phyloP scores from a whole-genome alignment of 1,140 invertebrate species.

The Lepidurus apus region DNA sequence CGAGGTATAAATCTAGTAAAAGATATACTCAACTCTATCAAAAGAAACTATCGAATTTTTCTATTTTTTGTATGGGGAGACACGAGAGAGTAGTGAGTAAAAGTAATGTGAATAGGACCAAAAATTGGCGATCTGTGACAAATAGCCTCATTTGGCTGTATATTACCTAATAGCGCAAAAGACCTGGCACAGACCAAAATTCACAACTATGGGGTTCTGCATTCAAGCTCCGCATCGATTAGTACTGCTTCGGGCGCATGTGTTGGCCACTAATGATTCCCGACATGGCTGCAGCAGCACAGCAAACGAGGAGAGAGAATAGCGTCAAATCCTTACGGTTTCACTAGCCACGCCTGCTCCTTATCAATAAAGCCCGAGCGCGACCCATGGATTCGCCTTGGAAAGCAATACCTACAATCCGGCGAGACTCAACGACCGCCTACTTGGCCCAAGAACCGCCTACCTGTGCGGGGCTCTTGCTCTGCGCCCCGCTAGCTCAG shows the following conservation, averaged over 20 bases:
- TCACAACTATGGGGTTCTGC: neutral
- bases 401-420: neutral
- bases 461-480: neutral
- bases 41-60: neutral
- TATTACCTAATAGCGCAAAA: neutral
- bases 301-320: constrained; percentile 14
- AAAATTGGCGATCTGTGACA: constrained; percentile 3
- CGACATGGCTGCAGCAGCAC: neutral
- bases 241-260: constrained; percentile 12
- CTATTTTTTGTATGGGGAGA: no score
- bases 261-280: constrained; percentile 15
- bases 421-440: neutral
- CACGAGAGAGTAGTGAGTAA: neutral
- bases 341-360: neutral
- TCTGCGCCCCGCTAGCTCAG: neutral
- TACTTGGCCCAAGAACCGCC: neutral
- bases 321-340: neutral
- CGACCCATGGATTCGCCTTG: constrained; percentile 9
- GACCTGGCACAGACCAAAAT: neutral
- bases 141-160: neutral
- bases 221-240: constrained; percentile 7
- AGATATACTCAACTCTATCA: neutral
- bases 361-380: neutral
- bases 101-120: neutral
- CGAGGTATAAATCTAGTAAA: no score